phyloP scores from a whole-genome alignment of 2,888 invertebrate species.

The Drosophila anomelani region DNA sequence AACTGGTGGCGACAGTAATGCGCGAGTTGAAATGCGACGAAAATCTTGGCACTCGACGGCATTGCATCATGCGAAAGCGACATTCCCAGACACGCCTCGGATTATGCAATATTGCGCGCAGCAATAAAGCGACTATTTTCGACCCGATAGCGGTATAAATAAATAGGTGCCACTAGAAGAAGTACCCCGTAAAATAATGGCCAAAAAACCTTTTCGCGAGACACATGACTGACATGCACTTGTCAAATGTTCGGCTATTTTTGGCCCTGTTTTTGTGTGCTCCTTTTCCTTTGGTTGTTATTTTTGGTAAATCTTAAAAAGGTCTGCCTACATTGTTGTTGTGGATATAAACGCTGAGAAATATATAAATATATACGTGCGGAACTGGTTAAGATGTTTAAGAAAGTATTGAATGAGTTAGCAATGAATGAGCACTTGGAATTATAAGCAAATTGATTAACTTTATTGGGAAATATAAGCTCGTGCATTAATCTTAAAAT shows the following conservation, averaged over 20 bases:
- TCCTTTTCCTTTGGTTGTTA: conserved; percentile 51
- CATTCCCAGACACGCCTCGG: conserved; percentile 77
- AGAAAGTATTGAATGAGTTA: background rate
- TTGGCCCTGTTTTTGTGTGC: conserved; percentile 56
- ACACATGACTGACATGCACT: conserved; percentile 69
- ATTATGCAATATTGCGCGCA: conserved; percentile 66
- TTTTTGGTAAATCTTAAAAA: conserved; percentile 50
- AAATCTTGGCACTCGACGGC: conserved; percentile 64
- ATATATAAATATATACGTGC: background rate
- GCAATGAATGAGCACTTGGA: background rate
- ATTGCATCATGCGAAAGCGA: conserved; percentile 73
- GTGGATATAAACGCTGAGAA: background rate
- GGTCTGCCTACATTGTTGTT: conserved; percentile 42
- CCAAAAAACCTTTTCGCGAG: conserved; percentile 51
- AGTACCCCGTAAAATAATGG: conserved; percentile 20
- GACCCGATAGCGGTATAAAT: conserved; percentile 35
- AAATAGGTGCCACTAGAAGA: conserved; percentile 28
- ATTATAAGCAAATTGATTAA: background rate
- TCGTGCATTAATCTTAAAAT: too few relatives aligned
- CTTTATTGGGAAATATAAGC: too few relatives aligned
- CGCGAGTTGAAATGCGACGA: conserved; percentile 36
- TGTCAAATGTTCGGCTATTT: conserved; percentile 74
- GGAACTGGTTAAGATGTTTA: too few relatives aligned
- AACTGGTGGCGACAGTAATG: conserved; percentile 54
- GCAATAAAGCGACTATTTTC: conserved; percentile 57